Conservation (phyloP, 2,888 invertebrate genomes). For the Loripinus fragilis region DNA sequence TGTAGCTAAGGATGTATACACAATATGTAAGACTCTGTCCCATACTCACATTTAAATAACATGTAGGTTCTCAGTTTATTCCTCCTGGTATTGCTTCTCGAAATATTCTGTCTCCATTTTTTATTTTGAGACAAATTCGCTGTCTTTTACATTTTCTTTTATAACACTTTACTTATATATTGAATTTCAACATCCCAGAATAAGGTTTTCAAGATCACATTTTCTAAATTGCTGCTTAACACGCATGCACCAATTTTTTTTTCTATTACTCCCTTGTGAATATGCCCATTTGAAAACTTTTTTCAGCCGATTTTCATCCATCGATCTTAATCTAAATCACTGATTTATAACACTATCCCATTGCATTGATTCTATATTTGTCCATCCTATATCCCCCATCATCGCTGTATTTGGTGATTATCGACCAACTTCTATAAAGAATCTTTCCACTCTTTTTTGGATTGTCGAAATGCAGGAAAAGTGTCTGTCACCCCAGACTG, state of each 20-base stretch:
- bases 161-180: neutral
- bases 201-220: neutral
- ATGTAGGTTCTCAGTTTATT: neutral
- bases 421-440: neutral
- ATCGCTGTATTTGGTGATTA: neutral
- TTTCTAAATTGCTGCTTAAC: too few relatives aligned
- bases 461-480: neutral
- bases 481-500: neutral
- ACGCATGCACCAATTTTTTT: neutral
- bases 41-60: neutral
- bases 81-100: neutral
- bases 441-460: neutral
- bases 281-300: neutral
- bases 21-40: neutral
- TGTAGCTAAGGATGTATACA: neutral
- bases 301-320: neutral
- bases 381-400: conserved; percentile 5
- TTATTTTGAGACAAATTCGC: neutral
- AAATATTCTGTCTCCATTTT: neutral
- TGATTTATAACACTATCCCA: conserved; percentile 9
- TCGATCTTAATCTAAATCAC: conserved; percentile 2
- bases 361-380: neutral
- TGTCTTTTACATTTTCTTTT: neutral
- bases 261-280: neutral
- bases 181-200: neutral